Percentiles rank a stretch among this genome's conserved stretches.
Evolutionary conservation across 2,113 vertebrate species (phyloP).

Genomic region (Capreolus pygargus): DNA sequence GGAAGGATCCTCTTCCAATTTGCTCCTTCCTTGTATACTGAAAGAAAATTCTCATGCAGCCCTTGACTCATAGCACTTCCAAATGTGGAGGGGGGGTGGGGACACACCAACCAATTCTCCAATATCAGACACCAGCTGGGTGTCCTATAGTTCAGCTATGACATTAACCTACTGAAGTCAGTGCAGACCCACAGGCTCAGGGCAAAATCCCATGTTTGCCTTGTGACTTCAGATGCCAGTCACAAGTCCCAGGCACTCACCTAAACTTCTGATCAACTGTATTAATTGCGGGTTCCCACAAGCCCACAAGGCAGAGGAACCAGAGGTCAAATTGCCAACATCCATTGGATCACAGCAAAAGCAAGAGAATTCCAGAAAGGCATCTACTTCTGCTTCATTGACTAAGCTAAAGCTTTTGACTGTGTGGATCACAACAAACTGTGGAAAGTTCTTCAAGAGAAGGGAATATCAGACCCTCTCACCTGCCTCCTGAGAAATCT

Average conservation of each 20-base stretch:
- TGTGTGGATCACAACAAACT: not conserved
- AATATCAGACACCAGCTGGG: not conserved
- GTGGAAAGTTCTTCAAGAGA: not conserved
- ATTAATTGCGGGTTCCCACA: not conserved
- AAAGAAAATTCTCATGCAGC: not conserved
- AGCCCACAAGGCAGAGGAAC: not conserved
- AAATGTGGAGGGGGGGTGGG: not conserved
- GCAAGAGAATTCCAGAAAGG: not conserved
- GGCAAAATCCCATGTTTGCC: not conserved
- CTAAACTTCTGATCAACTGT: not conserved
- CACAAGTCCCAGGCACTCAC: not conserved
- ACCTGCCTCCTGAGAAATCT: not conserved
- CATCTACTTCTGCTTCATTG: not conserved
- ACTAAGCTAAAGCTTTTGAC: not conserved
- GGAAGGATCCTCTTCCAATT: not conserved
- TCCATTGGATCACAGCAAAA: not conserved
- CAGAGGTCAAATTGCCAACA: not conserved
- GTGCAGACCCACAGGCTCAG: not conserved
- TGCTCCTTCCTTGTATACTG: not conserved
- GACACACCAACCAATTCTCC: not conserved
- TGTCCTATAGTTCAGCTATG: not conserved
- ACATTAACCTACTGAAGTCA: too few species aligned
- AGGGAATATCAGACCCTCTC: rapidly evolving
- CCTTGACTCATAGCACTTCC: not conserved
- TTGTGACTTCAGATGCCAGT: not conserved